A percentile compares a stretch with the other conserved stretches of the same genome.
Conservation (phyloP, 2,888 invertebrate species). For the Andrena hattorfiana region DNA sequence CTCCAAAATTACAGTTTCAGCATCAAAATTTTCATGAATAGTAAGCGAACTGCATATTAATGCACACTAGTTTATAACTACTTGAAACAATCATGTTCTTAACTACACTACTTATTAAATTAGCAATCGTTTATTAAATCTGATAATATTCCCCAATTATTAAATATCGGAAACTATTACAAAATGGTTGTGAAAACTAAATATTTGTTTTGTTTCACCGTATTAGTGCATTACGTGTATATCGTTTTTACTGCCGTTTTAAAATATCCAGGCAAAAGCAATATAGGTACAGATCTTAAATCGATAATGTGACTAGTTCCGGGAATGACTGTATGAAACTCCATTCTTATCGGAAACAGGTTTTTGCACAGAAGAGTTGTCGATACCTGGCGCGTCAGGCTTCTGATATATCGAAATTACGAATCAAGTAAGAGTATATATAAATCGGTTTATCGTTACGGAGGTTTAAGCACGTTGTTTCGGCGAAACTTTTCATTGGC, state of each 20-base stretch:
- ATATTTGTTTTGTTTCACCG: not conserved
- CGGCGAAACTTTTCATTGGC: conserved; percentile 8
- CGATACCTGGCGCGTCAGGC: conserved; percentile 19
- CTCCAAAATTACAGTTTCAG: no score
- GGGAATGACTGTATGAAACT: not conserved
- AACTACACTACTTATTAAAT: no score
- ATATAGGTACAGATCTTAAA: not conserved
- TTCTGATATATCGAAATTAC: conserved; percentile 1
- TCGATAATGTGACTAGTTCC: not conserved
- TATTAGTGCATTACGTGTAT: not conserved
- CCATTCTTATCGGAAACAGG: not conserved
- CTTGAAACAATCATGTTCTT: no score
- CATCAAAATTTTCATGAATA: no score
- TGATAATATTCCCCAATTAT: no score
- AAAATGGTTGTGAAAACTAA: no score
- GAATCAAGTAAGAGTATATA: conserved; percentile 1
- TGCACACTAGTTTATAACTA: no score
- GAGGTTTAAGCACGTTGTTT: conserved; percentile 15
- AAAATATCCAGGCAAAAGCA: not conserved
- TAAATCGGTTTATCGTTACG: conserved; percentile 5
- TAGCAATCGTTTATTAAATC: no score
- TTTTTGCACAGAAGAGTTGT: conserved; percentile 10
- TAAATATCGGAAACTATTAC: no score
- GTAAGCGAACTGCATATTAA: no score
- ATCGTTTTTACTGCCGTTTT: not conserved